Evolutionary conservation across 2,113 vertebrate genomes (phyloP), one percentile per base, ranked within the genome.

Genomic region (Nesospiza acunhae): DNA sequence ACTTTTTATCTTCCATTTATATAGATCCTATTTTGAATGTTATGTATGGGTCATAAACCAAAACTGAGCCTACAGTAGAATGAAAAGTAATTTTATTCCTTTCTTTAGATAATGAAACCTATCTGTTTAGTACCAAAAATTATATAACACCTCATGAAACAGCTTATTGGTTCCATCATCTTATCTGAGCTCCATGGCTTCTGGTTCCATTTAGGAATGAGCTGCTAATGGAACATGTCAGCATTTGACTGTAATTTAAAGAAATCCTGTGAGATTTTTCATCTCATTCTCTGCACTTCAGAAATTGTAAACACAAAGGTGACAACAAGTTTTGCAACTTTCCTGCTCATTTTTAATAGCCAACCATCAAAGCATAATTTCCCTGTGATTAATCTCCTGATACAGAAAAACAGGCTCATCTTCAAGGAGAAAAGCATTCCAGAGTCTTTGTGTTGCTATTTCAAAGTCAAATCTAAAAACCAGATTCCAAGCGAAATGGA

Each of bases 1-100:
- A 91, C 83, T 91, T 95, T 79, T 88, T 91, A 94, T 37, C 63
- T 93, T 87, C 90, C 93, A 86, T 96, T 94, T 96, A 93, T 86
- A 94, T 88, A 94, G 85, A 87, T 70, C 58, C 82, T 84, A 59
- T 75, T 88, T 78, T 78, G 77, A 50, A 82, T 91, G 73, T 66
- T 94, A 87, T 62, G 33, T 87, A 84, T 0, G 3, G 83, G 62
- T 92, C 83, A 89, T 89, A 95, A 96, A 95, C 21, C 35, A 81
- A 84, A 93, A 82, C 31, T 49, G 42, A 63, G 63, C 84, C 87
- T 88, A 64, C 83, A 68, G 60, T 7, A 81, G 90, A 75, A 87
- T 47, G 76, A 90, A 88, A 90, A 90, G 69, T 67, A 39, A 66
- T 86, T 85, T 86, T 72, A 77, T 90, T 81, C 67, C 60, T 93